A percentile compares a stretch with the other conserved stretches of the same genome.
phyloP scores from a whole-genome alignment of 2,797 vertebrate genomes.

The Xenopus petersii region DNA sequence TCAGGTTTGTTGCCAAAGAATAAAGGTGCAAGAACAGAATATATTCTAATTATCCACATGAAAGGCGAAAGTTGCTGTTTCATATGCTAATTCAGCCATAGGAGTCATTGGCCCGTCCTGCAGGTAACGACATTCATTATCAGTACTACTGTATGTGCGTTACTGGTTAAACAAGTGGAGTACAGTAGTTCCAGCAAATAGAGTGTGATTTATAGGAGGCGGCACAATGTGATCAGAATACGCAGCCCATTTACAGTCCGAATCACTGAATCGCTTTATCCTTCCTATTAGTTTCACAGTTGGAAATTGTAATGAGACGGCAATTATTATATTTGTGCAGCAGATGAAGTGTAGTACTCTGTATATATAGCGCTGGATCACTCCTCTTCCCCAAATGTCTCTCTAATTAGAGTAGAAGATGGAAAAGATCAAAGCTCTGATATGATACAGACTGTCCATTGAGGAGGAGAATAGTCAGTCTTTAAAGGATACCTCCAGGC shows the following conservation, averaged over 20 bases:
- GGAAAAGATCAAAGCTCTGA: not conserved
- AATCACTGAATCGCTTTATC: no score
- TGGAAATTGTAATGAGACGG: slow-evolving; percentile 14
- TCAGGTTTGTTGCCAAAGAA: no score
- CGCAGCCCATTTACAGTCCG: not conserved
- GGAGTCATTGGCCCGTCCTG: not conserved
- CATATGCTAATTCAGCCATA: not conserved
- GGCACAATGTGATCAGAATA: not conserved
- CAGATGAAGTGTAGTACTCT: no score
- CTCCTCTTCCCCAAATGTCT: not conserved
- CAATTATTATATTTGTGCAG: not conserved
- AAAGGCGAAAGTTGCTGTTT: not conserved
- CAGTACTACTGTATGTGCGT: not conserved
- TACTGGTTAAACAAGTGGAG: not conserved
- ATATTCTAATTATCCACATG: not conserved
- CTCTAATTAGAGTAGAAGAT: slow-evolving; percentile 31
- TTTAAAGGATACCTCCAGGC: slow-evolving; percentile 80
- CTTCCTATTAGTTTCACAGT: slow-evolving; percentile 33
- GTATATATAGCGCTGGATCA: not conserved
- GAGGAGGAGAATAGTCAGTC: not conserved
- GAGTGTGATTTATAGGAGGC: slow-evolving; percentile 24
- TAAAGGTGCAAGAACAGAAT: not conserved
- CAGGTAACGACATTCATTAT: not conserved
- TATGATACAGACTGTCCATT: not conserved
- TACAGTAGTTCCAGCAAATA: not conserved